A percentile compares a stretch with the other conserved stretches of the same genome.
Conservation (phyloP, 2,797 vertebrate species). For the Staurois parvus region DNA sequence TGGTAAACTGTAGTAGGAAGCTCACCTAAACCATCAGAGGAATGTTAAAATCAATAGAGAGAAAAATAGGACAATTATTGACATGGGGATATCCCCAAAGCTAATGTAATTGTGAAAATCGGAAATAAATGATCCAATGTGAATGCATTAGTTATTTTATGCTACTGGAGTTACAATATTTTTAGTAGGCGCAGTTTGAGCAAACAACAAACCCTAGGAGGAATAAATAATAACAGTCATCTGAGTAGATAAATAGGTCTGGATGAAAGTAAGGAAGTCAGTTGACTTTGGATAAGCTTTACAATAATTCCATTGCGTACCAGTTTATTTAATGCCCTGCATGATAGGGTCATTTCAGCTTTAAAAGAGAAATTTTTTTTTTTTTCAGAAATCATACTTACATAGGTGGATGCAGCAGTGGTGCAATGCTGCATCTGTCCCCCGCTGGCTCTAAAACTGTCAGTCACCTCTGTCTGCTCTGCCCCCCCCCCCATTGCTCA, state of each 20-base stretch:
- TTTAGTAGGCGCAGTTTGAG: background rate
- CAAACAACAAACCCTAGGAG: background rate
- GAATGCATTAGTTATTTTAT: background rate
- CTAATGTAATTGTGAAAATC: background rate
- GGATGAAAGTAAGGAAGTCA: no score
- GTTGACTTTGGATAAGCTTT: background rate
- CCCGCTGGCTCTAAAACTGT: no score
- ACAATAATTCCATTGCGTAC: background rate
- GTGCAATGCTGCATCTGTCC: no score
- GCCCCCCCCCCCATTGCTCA: no score
- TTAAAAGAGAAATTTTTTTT: no score
- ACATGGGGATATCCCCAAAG: background rate
- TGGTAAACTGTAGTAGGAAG: background rate
- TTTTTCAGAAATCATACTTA: no score
- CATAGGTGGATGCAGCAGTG: no score
- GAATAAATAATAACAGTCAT: background rate
- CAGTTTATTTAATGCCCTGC: background rate
- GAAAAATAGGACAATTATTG: background rate
- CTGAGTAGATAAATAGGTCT: background rate
- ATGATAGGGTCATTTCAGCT: background rate
- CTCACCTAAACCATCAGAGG: background rate
- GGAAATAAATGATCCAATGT: background rate
- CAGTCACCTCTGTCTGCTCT: no score
- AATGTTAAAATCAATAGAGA: background rate
- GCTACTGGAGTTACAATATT: background rate